Conservation (phyloP, 2,888 invertebrate genomes). For the Morpho achilles region DNA sequence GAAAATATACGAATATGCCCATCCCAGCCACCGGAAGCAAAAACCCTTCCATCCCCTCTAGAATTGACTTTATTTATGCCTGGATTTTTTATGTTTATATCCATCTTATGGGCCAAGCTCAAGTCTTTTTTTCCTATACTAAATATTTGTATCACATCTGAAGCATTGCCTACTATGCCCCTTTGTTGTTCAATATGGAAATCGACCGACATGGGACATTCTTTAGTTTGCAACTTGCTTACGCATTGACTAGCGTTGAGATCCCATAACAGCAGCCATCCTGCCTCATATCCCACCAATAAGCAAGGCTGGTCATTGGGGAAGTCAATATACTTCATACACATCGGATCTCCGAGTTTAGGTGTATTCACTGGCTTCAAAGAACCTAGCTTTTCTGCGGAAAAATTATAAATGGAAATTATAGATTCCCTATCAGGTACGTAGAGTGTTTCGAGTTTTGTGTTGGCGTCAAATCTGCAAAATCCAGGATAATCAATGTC, state of each 20-base stretch:
- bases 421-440: constrained; percentile 82
- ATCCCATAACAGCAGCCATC: constrained; percentile 86
- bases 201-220: constrained; percentile 85
- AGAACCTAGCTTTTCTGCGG: constrained; percentile 59
- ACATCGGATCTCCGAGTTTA: constrained; percentile 83
- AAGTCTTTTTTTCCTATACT: constrained; percentile 76
- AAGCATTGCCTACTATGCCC: constrained; percentile 83
- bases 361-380: constrained; percentile 55
- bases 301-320: constrained; percentile 73
- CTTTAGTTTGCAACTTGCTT: constrained; percentile 77
- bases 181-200: constrained; percentile 82
- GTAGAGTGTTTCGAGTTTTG: constrained; percentile 81
- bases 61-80: constrained; percentile 85
- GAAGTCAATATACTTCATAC: constrained; percentile 74
- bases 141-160: constrained; percentile 81
- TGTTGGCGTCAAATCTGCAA: constrained; percentile 82
- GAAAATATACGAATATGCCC: constrained; percentile 87
- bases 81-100: constrained; percentile 84
- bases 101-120: constrained; percentile 77
- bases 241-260: constrained; percentile 79
- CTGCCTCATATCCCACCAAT: constrained; percentile 86
- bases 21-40: constrained; percentile 88
- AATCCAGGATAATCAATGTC: constrained; percentile 84
- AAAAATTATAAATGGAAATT: constrained; percentile 72
- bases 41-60: constrained; percentile 84